A percentile compares a stretch with the other conserved stretches of the same genome.
phyloP scores from a whole-genome alignment of 2,888 invertebrate genomes.

The Auanema freiburgensis region DNA sequence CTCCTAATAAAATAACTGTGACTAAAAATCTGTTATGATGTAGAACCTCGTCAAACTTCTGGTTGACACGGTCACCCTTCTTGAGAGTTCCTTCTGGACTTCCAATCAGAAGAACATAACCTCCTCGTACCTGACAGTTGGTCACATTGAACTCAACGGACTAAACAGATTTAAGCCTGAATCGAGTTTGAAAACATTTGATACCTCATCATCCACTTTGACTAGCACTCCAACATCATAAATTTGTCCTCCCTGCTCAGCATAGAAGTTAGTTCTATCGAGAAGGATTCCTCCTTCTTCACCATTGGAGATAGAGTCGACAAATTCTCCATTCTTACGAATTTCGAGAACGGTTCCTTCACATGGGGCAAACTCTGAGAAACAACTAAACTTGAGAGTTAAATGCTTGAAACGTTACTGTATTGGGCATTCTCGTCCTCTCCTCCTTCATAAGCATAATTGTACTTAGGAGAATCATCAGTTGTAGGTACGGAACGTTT shows the following conservation, averaged over 20 bases:
- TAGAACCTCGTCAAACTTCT: conserved; percentile 80
- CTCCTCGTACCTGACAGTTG: conserved; percentile 90
- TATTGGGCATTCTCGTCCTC: conserved; percentile 74
- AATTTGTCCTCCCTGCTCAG: conserved; percentile 98
- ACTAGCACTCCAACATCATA: conserved; percentile 87
- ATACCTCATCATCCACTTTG: conserved; percentile 77
- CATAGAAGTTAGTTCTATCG: conserved; percentile 91
- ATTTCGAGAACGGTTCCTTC: conserved; percentile 78
- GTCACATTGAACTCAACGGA: conserved; percentile 84
- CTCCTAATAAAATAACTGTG: too few relatives aligned
- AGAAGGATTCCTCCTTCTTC: conserved; percentile 88
- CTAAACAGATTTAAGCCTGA: conserved; percentile 64
- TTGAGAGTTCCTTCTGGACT: conserved; percentile 80
- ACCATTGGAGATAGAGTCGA: conserved; percentile 78
- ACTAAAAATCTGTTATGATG: too few relatives aligned
- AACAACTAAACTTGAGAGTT: not conserved
- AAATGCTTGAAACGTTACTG: conserved; percentile 63
- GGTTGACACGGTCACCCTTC: conserved; percentile 81
- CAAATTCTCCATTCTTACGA: conserved; percentile 76
- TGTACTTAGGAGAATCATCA: conserved; percentile 88
- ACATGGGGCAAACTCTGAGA: conserved; percentile 43
- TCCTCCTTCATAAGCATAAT: conserved; percentile 74
- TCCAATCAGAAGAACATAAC: conserved; percentile 91
- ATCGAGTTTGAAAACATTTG: not conserved
- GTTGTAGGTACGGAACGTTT: conserved; percentile 75